These are phyloP conservation scores for Silurus aristotelis DNA, from an alignment of 2,797 vertebrate genomes.

Conservation along the genomic window DNA sequence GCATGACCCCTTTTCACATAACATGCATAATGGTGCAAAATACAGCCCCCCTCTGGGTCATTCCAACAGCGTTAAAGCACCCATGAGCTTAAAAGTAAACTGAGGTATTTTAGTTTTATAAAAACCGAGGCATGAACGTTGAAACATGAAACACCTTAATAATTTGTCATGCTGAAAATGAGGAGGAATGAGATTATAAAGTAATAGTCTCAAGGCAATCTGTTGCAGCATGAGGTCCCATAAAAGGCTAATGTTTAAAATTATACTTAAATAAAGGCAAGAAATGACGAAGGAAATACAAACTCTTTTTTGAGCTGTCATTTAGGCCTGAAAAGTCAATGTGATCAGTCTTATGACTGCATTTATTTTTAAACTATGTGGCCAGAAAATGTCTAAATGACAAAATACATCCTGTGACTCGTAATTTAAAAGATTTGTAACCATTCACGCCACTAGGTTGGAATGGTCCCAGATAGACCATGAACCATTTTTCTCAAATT, in stretches of 20 bases:
- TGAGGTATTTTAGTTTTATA: conserved; percentile 36
- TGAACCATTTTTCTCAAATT: not conserved
- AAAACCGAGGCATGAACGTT: conserved; percentile 15
- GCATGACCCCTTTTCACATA: conserved; percentile 25
- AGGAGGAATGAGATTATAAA: conserved; percentile 16
- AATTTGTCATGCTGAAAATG: conserved; percentile 27
- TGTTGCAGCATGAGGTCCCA: conserved; percentile 9
- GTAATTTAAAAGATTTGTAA: conserved; percentile 63
- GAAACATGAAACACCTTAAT: conserved; percentile 32
- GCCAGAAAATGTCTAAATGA: conserved; percentile 44
- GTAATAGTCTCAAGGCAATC: conserved; percentile 21
- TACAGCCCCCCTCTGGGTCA: conserved; percentile 21
- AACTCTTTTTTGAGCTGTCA: not conserved
- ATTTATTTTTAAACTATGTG: conserved; percentile 22
- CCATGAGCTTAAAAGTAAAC: conserved; percentile 27
- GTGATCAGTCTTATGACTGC: conserved; percentile 1
- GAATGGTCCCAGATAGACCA: not conserved
- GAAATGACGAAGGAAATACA: not conserved
- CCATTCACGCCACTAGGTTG: conserved; percentile 13
- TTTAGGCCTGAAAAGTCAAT: conserved; percentile 8
- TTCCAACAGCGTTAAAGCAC: conserved; percentile 35
- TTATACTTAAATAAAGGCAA: not conserved
- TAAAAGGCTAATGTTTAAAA: not conserved
- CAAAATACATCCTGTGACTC: conserved; percentile 65
- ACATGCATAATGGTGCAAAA: conserved; percentile 22